phyloP scores from a whole-genome alignment of 2,797 vertebrate genomes.

The Buphagus erythrorhynchus region DNA sequence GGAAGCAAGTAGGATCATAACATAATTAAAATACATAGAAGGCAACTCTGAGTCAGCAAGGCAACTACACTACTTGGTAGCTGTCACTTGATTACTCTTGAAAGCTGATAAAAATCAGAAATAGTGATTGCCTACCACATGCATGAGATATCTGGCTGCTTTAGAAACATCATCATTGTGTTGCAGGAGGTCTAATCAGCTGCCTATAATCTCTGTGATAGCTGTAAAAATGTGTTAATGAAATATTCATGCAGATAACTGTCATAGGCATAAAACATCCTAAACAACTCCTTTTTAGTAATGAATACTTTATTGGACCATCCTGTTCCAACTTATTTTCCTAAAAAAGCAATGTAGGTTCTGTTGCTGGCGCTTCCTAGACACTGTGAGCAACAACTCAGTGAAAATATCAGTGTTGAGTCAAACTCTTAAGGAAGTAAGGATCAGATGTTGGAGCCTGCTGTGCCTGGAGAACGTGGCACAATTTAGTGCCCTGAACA shows the following conservation, averaged over 20 bases:
- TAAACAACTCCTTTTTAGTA: not conserved
- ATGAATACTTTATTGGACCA: not conserved
- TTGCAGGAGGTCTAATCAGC: constrained; percentile 65
- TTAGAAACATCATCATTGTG: constrained; percentile 59
- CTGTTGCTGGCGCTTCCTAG: not conserved
- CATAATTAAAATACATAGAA: constrained; percentile 62
- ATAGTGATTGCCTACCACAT: constrained; percentile 49
- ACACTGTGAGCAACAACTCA: not conserved
- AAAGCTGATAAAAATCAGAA: constrained; percentile 55
- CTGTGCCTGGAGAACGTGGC: not conserved
- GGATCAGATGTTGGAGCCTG: not conserved
- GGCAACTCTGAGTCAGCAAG: constrained; percentile 45
- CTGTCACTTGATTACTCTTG: constrained; percentile 57
- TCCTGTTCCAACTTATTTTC: not conserved
- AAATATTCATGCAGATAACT: constrained; percentile 60
- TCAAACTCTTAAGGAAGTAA: not conserved
- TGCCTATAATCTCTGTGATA: constrained; percentile 22
- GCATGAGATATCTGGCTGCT: constrained; percentile 12
- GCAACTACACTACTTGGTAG: not conserved
- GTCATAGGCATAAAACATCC: not conserved
- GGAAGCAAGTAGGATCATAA: constrained; percentile 8
- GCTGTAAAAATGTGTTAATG: constrained; percentile 34
- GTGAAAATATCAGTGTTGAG: not conserved
- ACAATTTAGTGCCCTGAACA: not conserved
- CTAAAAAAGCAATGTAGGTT: not conserved